Conservation (phyloP, 2,797 vertebrate species). For the Smutsia gigantea region DNA sequence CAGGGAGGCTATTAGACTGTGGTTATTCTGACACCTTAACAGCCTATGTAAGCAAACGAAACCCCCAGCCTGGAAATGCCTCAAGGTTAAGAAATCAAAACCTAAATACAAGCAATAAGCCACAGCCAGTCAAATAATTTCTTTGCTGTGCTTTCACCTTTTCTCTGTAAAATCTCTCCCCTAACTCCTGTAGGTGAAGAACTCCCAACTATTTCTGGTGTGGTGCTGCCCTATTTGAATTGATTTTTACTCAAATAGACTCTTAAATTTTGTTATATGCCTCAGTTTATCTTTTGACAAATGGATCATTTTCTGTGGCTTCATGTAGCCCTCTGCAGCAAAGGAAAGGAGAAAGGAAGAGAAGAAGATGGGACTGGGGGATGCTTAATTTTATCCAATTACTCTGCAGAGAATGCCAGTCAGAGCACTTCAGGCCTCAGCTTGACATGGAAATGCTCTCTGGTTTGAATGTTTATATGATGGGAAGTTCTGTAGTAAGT, state of each 20-base stretch:
- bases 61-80: neutral
- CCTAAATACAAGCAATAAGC: neutral
- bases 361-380: neutral
- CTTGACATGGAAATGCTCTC: neutral
- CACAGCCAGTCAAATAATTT: neutral
- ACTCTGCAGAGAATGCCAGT: neutral
- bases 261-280: neutral
- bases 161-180: neutral
- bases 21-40: neutral
- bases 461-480: neutral
- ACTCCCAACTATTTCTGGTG: neutral
- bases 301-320: neutral
- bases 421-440: neutral
- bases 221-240: neutral
- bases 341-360: neutral
- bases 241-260: neutral
- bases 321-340: neutral
- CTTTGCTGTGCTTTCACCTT: neutral
- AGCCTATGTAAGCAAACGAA: neutral
- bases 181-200: neutral
- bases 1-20: neutral
- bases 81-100: conserved; percentile 3
- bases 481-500: neutral
- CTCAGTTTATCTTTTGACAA: neutral
- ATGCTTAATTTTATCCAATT: neutral